Base-by-base conservation (phyloP, 2,113 vertebrate genomes). In the Hipposideros armiger region DNA sequence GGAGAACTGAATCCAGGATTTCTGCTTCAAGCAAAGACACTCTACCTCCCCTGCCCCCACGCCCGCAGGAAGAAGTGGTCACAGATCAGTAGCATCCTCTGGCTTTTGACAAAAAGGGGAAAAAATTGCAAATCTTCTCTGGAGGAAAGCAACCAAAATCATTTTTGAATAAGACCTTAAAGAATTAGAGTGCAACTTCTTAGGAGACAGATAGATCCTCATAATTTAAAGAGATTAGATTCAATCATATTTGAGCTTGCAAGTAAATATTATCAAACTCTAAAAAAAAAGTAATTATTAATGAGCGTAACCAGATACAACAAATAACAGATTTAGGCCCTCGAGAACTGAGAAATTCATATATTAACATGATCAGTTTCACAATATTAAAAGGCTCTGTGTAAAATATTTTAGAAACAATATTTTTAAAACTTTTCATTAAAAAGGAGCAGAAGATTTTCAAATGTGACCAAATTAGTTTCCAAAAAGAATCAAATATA, bases 401-500 rank as follows among this genome's bases (percentile, higher is more conserved):
- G 26, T 28, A 47, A 70, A 64, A 70, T 76, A 91, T 32, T 83
- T 83, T 60, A 5, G 17, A 91, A 91, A 62, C 73, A 80, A 86
- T 22, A 69, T 60, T n/a, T 30, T 17, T 20, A 58, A 76, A 91
- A 56, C 19, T 76, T 69, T 19, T 76, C 11, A 47, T 87, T 54
- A 91, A 64, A 42, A 87, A 94, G 24, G 58, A 74, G 81, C n/a
- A 81, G 67, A 32, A 28, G 4, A 64, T 70, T 87, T 94, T 91
- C 45, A 91, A 76, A 40, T 45, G 28, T 81, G 60, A 82, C 54
- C 11, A 54, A 76, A 81, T 87, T 90, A 19, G 17, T 93, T 89
- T 85, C 9, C 54, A 32, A 66, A 85, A 91, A 73, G 26, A 81
- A 76, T 52, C 26, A 86, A 52, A 32, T 58, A 28, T 2, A 81